These are phyloP conservation scores for Anoplius nigerrimus DNA, from an alignment of 2,888 invertebrate genomes.

Conservation along the genomic window DNA sequence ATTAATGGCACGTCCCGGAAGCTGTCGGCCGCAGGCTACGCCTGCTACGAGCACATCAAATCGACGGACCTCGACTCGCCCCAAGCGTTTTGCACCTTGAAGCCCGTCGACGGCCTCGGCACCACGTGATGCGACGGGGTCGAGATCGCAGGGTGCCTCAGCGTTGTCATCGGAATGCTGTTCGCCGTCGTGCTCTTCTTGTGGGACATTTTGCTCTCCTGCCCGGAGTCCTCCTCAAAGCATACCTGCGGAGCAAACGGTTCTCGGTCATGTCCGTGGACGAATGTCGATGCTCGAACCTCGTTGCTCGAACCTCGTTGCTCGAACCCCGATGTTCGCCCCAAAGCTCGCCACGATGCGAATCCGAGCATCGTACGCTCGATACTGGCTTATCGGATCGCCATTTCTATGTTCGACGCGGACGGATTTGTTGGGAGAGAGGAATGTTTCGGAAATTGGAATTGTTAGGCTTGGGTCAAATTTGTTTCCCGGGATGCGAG, in stretches of 20 bases:
- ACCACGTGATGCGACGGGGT: slow-evolving; percentile 61
- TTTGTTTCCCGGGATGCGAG: no score
- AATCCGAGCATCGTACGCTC: no score
- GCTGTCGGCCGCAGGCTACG: slow-evolving; percentile 66
- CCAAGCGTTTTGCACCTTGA: slow-evolving; percentile 68
- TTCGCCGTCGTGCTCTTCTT: slow-evolving; percentile 46
- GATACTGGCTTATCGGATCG: no score
- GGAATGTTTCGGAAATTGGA: no score
- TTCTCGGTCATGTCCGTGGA: no score
- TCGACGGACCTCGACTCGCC: slow-evolving; percentile 66
- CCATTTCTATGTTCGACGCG: no score
- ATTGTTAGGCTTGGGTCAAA: no score
- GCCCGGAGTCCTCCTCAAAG: slow-evolving; percentile 65
- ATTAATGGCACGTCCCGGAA: slow-evolving; percentile 70
- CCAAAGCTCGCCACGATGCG: no score
- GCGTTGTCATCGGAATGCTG: slow-evolving; percentile 65
- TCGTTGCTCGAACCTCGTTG: no score
- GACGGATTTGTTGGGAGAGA: no score
- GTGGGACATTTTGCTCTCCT: slow-evolving; percentile 46
- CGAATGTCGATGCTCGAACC: no score
- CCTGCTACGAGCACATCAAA: slow-evolving; percentile 69
- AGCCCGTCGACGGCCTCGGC: slow-evolving; percentile 61
- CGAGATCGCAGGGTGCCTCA: slow-evolving; percentile 57
- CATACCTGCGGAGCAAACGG: slow-evolving; percentile 58
- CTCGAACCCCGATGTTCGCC: no score